Conservation (phyloP, 2,797 vertebrate species). For the Oreochromis grahami region DNA sequence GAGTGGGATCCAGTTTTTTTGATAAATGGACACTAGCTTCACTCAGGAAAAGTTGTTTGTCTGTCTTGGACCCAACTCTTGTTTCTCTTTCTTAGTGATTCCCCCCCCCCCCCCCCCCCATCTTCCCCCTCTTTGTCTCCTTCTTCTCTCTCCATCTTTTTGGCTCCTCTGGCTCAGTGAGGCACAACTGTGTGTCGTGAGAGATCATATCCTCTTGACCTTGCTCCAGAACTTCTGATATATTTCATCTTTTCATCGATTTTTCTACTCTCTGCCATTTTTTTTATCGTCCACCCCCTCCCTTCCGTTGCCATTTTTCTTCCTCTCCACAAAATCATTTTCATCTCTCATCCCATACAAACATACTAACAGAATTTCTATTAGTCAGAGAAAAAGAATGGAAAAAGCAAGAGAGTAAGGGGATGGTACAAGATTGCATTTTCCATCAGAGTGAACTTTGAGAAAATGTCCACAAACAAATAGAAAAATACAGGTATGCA, state of each 20-base stretch:
- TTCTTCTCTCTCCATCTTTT: slow-evolving; percentile 19
- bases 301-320: slow-evolving; percentile 59
- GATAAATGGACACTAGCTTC: slow-evolving; percentile 45
- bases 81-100: slow-evolving; percentile 48
- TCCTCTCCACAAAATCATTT: slow-evolving; percentile 70
- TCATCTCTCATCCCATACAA: slow-evolving; percentile 71
- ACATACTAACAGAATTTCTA: slow-evolving; percentile 72
- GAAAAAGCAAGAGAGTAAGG: slow-evolving; percentile 34
- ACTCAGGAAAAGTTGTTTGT: slow-evolving; percentile 47
- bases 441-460: slow-evolving; percentile 66
- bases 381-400: slow-evolving; percentile 45
- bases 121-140: slow-evolving; percentile 12
- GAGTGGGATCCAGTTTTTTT: slow-evolving; percentile 43
- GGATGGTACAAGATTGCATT: slow-evolving; percentile 63
- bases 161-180: slow-evolving; percentile 56
- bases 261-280: slow-evolving; percentile 67
- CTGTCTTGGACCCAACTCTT: slow-evolving; percentile 21
- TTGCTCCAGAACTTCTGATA: slow-evolving; percentile 78
- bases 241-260: slow-evolving; percentile 80
- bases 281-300: slow-evolving; percentile 56
- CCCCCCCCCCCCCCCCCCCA: background rate
- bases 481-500: slow-evolving; percentile 61
- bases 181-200: slow-evolving; percentile 67
- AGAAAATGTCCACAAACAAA: slow-evolving; percentile 65
- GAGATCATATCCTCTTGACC: slow-evolving; percentile 82